Conservation (phyloP, 2,797 vertebrate genomes). For the Echeneis naucrates region DNA sequence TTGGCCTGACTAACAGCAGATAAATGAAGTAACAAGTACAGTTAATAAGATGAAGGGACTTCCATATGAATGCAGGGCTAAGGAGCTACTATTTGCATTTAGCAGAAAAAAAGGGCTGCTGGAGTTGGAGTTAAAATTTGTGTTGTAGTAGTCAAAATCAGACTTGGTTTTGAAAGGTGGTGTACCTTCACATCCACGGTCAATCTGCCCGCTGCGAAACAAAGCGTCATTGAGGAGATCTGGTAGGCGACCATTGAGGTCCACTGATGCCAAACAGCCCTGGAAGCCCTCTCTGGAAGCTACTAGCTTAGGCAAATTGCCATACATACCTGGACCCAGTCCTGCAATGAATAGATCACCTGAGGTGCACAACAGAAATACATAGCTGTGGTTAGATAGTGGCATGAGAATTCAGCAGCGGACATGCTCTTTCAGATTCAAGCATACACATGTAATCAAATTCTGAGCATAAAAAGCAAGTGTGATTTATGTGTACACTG, state of each 20-base stretch:
- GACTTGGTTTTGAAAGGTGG: constrained; percentile 71
- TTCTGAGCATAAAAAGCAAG: too few relatives aligned
- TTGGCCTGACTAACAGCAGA: constrained; percentile 67
- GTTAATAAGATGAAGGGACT: constrained; percentile 74
- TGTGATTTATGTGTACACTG: too few relatives aligned
- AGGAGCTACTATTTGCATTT: constrained; percentile 82
- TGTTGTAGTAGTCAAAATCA: constrained; percentile 74
- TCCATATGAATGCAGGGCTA: constrained; percentile 56
- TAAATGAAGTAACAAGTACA: constrained; percentile 74
- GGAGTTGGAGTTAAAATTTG: constrained; percentile 74
- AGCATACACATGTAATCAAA: too few relatives aligned
- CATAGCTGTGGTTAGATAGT: too few relatives aligned
- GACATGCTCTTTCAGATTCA: too few relatives aligned
- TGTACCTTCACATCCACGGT: constrained; percentile 99
- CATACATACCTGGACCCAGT: constrained; percentile 94
- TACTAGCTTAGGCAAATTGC: constrained; percentile 94
- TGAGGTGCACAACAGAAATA: constrained; percentile 54
- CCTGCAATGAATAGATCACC: constrained; percentile 98
- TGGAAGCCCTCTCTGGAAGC: constrained; percentile 98
- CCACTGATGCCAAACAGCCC: constrained; percentile 96
- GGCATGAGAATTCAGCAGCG: too few relatives aligned
- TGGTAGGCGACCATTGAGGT: constrained; percentile 97
- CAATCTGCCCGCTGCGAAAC: constrained; percentile 97
- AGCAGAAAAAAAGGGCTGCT: constrained; percentile 75
- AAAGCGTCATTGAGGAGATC: constrained; percentile 95